These are phyloP conservation scores for Chymomyza procnemis DNA, from an alignment of 2,888 invertebrate species.

Conservation along the genomic window DNA sequence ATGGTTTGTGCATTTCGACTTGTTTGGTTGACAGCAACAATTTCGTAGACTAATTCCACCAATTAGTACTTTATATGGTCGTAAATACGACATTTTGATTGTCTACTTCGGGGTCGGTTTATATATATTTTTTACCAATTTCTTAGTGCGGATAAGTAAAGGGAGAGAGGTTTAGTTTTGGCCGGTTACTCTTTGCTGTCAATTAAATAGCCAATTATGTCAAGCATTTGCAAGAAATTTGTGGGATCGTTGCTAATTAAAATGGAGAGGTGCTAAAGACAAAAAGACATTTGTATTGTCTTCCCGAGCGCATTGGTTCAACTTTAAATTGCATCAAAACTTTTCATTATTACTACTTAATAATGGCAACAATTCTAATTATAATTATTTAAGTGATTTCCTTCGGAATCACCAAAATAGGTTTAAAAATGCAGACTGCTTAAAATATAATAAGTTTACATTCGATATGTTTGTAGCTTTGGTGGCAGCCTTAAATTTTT, in stretches of 20 bases:
- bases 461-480: no score
- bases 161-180: constrained; percentile 31
- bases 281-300: no score
- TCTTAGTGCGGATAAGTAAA: not conserved
- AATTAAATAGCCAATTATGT: constrained; percentile 48
- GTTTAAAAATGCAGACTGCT: no score
- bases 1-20: not conserved
- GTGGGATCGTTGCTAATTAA: not conserved
- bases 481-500: no score
- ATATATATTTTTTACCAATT: not conserved
- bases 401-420: no score
- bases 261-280: not conserved
- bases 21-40: not conserved
- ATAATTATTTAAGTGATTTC: no score
- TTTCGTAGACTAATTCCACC: not conserved
- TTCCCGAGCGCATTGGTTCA: no score
- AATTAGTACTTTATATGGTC: not conserved
- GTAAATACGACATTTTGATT: not conserved
- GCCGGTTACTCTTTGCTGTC: constrained; percentile 46
- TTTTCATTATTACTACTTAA: no score
- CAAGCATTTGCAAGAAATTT: not conserved
- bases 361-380: no score
- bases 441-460: no score
- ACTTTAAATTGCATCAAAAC: no score
- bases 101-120: not conserved